Conservation (phyloP, 2,797 vertebrate genomes). For the Syngnathus acus region DNA sequence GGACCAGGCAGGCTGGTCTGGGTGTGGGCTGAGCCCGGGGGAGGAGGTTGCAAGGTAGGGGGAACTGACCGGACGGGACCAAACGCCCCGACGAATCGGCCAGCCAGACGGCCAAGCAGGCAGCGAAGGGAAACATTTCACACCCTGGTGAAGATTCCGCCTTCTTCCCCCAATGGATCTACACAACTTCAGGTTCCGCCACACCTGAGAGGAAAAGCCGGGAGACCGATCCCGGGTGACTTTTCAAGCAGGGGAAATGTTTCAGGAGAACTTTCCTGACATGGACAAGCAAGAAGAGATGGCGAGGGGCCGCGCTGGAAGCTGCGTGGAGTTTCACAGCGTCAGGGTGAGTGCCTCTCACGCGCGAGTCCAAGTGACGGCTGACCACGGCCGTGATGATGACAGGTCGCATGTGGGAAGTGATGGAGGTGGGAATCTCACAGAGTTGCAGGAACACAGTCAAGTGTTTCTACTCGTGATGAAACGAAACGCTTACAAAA, state of each 20-base stretch:
- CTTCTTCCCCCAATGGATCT: slow-evolving; percentile 14
- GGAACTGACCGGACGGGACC: slow-evolving; percentile 31
- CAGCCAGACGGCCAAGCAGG: slow-evolving; percentile 12
- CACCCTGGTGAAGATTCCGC: background rate
- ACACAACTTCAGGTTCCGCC: slow-evolving; percentile 2
- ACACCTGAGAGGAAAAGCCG: background rate
- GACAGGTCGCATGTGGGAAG: background rate
- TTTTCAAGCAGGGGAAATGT: slow-evolving; percentile 19
- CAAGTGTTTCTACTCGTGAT: background rate
- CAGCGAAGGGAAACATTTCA: slow-evolving; percentile 4
- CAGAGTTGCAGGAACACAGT: background rate
- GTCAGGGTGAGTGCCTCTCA: slow-evolving; percentile 41
- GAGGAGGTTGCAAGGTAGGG: slow-evolving; percentile 16
- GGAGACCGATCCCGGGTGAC: background rate
- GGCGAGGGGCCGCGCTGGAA: slow-evolving; percentile 49
- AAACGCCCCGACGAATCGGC: slow-evolving; percentile 27
- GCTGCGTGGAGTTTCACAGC: slow-evolving; percentile 58
- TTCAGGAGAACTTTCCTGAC: slow-evolving; percentile 37
- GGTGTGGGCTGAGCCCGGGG: slow-evolving; percentile 27
- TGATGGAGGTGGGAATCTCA: background rate
- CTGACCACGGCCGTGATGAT: background rate
- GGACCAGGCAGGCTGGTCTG: slow-evolving; percentile 41
- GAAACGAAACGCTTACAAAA: no score
- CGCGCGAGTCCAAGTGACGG: background rate
- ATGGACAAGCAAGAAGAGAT: slow-evolving; percentile 25